Evolutionary conservation across 2,113 vertebrate genomes (phyloP), one percentile per base, ranked within the genome.

Genomic region (Syngnathoides biaculeatus): DNA sequence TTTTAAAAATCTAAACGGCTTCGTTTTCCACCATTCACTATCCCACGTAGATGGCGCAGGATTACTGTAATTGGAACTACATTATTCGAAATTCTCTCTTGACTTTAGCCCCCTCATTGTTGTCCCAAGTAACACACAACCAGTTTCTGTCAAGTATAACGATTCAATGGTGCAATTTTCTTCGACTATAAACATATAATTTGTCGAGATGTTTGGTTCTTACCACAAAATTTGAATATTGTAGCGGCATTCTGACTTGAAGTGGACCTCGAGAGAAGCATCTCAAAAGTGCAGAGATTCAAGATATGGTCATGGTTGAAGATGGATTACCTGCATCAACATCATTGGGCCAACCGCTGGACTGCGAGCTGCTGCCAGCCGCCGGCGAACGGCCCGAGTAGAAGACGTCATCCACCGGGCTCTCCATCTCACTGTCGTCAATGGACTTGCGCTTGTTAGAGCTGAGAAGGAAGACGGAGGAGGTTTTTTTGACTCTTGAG

Each of bases 341-440:
- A 38, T 97, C 95, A 20, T 95, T 96, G 60, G 94, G 93, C 95
- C 95, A 96, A 40, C 91, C 95, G 5, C 94, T 95, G 84, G 95
- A 93, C 89, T 97, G 95, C 84, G 92, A 93, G 79, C 94, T 95
- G 83, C 94, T 95, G 81, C 95, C 93, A 1, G 95, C 94, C 2
- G 95, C 94, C 0, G 95, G 95, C 59, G 95, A 97, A 43, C 95
- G 93, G 72, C 95, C 94, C 4, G 95, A 93, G 77, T 96, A 97
- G 90, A 97, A 97, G 69, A 96, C 95, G n/a, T 97, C 95, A 3
- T 97, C 95, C 65, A 96, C 95, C 7, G 95, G 95, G 77, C 95
- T 96, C 89, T 97, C 95, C 94, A 97, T 95, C 87, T 97, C 95
- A 9, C 94, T 96, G 93, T 96, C 95, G 64, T 97, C 95, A 69